Evolutionary conservation across 1,140 invertebrate genomes (phyloP), one percentile per base, ranked within the genome.

Genomic region (Drosophila prosaltans): DNA sequence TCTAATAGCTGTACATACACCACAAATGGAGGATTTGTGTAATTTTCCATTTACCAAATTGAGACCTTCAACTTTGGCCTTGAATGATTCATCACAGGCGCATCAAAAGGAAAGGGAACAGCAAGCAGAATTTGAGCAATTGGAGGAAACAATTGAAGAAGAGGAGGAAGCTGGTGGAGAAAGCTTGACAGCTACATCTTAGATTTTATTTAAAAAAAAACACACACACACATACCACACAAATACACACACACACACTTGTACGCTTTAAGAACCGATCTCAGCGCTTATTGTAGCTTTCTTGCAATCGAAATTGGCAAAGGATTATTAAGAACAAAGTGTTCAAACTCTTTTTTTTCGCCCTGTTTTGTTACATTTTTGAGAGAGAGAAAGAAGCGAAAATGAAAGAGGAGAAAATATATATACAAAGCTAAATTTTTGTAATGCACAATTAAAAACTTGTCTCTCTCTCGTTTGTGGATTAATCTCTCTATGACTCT

Each of bases 1-100:
- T 93, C 95, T 97, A 68, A 93, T 95, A 11, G 96, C 96, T 1
- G 95, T 96, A 5, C 94, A 95, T 79, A 96, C 95, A 1, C 96
- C 96, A 3, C 95, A 95, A 88, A 93, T 95, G 11, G 92, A 92
- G 64, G 88, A 83, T 55, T 76, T 90, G 21, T 77, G 69, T 16
- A 86, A 84, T 64, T 92, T 92, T 58, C 91, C 91, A 0, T 92
- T 92, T 58, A 84, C 71, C 5, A 91, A 91, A 28, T 61, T 79
- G 7, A 78, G 92, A 9, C 92, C 92, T 21, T 92, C 92, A 0
- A 91, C 92, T 1, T 41, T 92, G 78, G 84, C 90, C 7, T 65
- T 92, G 36, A 89, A 90, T 8, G 62, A 81, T 3, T 82, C 88
- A 39, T 41, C 70, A 11, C 2, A 74, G 21, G 39, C 40, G 24